Evolutionary conservation across 1,140 invertebrate genomes (phyloP), one percentile per base, ranked within the genome.

Genomic region (Cryptotermes secundus): DNA sequence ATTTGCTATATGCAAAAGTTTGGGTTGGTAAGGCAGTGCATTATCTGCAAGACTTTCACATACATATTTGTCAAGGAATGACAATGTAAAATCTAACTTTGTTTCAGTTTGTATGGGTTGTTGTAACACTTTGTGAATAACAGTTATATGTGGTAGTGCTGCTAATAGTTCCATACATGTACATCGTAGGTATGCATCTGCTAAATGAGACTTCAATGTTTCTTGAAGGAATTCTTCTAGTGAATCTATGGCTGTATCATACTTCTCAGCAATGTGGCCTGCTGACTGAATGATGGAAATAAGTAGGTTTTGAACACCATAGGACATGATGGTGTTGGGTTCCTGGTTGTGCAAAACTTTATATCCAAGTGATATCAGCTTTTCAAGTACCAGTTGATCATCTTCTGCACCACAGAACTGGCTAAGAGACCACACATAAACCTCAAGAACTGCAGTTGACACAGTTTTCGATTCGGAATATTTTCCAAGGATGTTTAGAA

Each of bases 401-500:
- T 36, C 34, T 26, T 35, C n/a, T n/a, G 42, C 34, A 38, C 42
- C 34, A 19, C 35, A 81, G 7, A 81, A 81, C 24, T 45, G 35
- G 35, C 80, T n/a, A 34, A 81, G 34, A 1, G 34, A 26, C 80
- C 80, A 81, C 22, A 81, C 80, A 31, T 81, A 81, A 3, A 45
- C 80, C 34, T 81, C 42, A 26, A 81, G 26, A 6, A 81, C 42
- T 35, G 80, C 24, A 10, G 80, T 81, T 26, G 35, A 81, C 26
- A 45, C 80, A n/a, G 80, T 36, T 81, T 81, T 81, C 7, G 42
- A 36, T 45, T 81, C 80, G 3, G 80, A 35, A 81, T 81, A 81
- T 81, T 81, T 81, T 34, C 26, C 42, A 34, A 81, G 42, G 26
- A 81, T 36, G 2, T 81, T 22, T 16, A 81, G 16, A 26, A 81